Evolutionary conservation across 2,797 vertebrate genomes (phyloP).

Genomic region (Chanos chanos): DNA sequence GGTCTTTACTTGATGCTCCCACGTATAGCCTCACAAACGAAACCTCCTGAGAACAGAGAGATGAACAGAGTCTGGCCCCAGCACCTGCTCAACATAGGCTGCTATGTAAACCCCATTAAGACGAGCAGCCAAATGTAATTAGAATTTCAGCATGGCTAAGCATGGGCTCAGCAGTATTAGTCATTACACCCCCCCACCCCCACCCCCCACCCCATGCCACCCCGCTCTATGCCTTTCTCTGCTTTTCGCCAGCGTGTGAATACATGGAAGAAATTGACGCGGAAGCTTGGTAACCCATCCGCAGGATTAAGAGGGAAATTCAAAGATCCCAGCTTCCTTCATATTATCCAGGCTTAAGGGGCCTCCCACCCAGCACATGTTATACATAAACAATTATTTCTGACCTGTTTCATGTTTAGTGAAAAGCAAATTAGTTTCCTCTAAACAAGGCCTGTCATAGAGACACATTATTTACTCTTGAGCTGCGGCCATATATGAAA

Average conservation of each 20-base stretch:
- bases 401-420: constrained; percentile 20
- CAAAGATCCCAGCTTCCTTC: constrained; percentile 18
- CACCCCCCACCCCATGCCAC: constrained; percentile 13
- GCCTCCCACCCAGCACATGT: not conserved
- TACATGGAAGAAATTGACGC: constrained; percentile 39
- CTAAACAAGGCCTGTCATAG: not conserved
- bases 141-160: constrained; percentile 62
- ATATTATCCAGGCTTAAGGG: constrained; percentile 43
- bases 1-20: no score
- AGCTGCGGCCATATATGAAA: no score
- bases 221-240: not conserved
- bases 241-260: not conserved
- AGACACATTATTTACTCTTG: no score
- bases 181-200: constrained; percentile 13
- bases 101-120: constrained; percentile 63
- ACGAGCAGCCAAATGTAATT: constrained; percentile 65
- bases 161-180: constrained; percentile 50
- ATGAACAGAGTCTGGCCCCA: not conserved
- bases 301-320: constrained; percentile 41
- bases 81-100: constrained; percentile 51
- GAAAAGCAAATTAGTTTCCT: constrained; percentile 16
- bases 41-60: no score
- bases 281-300: constrained; percentile 31
- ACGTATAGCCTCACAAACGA: no score
- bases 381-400: constrained; percentile 22